Conservation (phyloP, 2,113 vertebrate species). For the Oreotrochilus melanogaster region DNA sequence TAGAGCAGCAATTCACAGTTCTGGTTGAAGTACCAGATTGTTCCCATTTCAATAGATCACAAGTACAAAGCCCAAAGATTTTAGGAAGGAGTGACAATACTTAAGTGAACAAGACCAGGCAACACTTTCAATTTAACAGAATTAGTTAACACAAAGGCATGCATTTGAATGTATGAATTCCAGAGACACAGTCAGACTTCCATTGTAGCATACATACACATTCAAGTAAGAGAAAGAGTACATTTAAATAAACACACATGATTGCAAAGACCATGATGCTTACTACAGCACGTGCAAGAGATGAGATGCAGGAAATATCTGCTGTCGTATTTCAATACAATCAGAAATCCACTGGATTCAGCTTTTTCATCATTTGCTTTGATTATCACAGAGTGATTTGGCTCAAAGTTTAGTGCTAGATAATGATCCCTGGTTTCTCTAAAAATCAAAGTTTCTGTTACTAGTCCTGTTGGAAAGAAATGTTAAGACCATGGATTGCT, state of each 20-base stretch:
- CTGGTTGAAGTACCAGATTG: background rate
- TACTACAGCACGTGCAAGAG: background rate
- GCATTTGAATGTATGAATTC: background rate
- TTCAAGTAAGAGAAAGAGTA: background rate
- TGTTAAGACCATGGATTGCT: slow-evolving; percentile 15
- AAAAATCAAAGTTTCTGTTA: background rate
- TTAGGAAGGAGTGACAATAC: background rate
- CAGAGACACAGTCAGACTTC: background rate
- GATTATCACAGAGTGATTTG: background rate
- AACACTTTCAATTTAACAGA: background rate
- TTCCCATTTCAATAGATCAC: background rate
- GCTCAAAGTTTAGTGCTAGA: background rate
- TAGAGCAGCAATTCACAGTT: background rate
- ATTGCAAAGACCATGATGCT: background rate
- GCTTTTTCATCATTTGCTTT: background rate
- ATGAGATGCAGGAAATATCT: background rate
- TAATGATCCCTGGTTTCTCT: background rate
- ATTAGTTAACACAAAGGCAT: background rate
- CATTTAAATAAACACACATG: background rate
- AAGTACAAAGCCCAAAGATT: background rate
- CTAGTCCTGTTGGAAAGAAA: slow-evolving; percentile 14
- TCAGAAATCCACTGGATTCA: slow-evolving; percentile 30
- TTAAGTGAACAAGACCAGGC: background rate
- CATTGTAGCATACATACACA: background rate
- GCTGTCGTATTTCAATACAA: background rate